These are phyloP conservation scores for Tragelaphus eurycerus DNA, from an alignment of 2,797 vertebrate genomes.

Conservation along the genomic window DNA sequence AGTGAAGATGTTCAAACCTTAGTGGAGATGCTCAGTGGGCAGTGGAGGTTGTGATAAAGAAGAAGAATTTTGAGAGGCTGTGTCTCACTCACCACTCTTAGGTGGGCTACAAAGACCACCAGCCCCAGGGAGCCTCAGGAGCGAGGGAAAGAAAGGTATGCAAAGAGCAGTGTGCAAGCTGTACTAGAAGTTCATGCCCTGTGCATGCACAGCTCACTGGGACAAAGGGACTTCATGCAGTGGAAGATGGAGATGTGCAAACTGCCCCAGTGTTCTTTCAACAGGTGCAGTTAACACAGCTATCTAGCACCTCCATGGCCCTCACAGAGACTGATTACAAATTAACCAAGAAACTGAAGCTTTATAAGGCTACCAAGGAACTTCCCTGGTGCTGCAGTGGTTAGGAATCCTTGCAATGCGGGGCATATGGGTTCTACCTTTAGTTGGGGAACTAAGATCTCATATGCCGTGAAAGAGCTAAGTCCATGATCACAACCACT, in stretches of 20 bases:
- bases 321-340: not conserved
- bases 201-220: accelerated
- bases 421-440: not conserved
- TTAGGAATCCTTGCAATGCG: not conserved
- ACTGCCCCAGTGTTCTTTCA: not conserved
- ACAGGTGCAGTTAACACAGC: not conserved
- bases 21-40: not conserved
- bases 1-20: not conserved
- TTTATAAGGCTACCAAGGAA: not conserved
- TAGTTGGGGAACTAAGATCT: not conserved
- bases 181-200: no score
- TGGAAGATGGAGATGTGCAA: not conserved
- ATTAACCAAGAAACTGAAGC: not conserved
- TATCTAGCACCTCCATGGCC: not conserved
- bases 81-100: not conserved
- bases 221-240: no score
- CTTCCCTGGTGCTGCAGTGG: not conserved
- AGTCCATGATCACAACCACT: not conserved
- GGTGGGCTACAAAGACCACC: not conserved
- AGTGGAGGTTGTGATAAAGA: not conserved
- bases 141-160: accelerated
- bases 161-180: no score
- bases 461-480: not conserved
- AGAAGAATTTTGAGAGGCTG: not conserved
- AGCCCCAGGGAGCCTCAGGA: not conserved